Conservation (phyloP, 1,140 invertebrate species). For the Parasteatoda tepidariorum region DNA sequence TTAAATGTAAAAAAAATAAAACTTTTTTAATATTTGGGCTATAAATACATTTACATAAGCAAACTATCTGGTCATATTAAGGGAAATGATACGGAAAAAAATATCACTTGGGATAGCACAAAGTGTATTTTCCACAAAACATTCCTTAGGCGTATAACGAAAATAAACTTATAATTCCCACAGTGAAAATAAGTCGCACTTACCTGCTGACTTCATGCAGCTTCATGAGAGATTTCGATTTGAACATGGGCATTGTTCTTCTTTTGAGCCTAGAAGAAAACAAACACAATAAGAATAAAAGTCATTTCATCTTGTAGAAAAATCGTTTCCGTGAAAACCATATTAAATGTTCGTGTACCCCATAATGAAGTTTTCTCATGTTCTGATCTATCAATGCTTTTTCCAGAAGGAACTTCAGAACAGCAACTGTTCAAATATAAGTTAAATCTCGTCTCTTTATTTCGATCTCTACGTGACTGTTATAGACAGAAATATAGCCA, state of each 20-base stretch:
- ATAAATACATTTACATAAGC: too few relatives aligned
- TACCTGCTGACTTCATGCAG: conserved; percentile 11
- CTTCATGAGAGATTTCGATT: conserved; percentile 5
- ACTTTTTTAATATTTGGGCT: too few relatives aligned
- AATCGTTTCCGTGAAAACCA: background rate
- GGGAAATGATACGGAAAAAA: too few relatives aligned
- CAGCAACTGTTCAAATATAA: conserved; percentile 11
- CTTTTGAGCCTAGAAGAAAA: background rate
- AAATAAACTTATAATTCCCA: too few relatives aligned
- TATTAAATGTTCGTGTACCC: background rate
- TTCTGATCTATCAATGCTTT: background rate
- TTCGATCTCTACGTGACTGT: too few relatives aligned
- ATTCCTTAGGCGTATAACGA: too few relatives aligned
- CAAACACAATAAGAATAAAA: background rate
- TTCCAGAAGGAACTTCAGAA: background rate
- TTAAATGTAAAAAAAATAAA: too few relatives aligned
- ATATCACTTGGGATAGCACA: too few relatives aligned
- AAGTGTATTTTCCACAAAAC: too few relatives aligned
- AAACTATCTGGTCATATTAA: too few relatives aligned
- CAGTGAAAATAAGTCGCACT: background rate
- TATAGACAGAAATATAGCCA: too few relatives aligned
- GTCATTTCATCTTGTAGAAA: background rate
- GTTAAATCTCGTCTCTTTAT: too few relatives aligned
- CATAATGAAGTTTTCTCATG: background rate
- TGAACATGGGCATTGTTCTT: conserved; percentile 20